Evolutionary conservation across 2,888 invertebrate genomes (phyloP), one percentile per base, ranked within the genome.

Genomic region (Heliothis peltigera): DNA sequence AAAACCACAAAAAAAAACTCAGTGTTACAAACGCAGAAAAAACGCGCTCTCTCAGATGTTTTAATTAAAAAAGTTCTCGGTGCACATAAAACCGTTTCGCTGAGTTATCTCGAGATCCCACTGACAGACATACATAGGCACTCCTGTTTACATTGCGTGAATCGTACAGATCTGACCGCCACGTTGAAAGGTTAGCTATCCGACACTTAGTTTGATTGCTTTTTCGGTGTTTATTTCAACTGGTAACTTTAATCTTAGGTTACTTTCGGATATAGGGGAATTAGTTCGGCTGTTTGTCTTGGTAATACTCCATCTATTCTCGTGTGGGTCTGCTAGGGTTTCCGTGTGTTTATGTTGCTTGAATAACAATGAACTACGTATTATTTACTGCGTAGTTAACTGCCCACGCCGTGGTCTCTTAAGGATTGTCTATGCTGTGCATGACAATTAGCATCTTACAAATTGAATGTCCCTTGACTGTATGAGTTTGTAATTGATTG

Each of bases 131-230:
- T 61, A 71, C 69, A 69, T 66, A 75, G 53, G 52, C 61, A 71
- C 56, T 65, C 43, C 52, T 80, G 80, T 79, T 75, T 79, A 79
- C 67, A 43, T 75, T 69, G 22, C 48, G 56, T 62, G 46, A 39
- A 66, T 66, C 68, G 61, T 57, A 63, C 56, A 56, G 58, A 80
- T 79, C 71, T 64, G 71, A 66, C 64, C 66, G 59, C 54, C 21
- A 21, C 61, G 79, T 69, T 79, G 80, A 80, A 73, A 79, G 81
- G 81, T 80, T 75, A 79, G 65, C 61, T 77, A 66, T 73, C 55
- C 53, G 70, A 71, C 80, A 79, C 79, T 80, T 75, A 69, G 64
- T 74, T 79, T 75, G 77, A 81, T 80, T 80, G 75, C 61, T 61
- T 79, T 73, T 71, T 65, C 61, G 51, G 56, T 66, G 69, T 78